Percentiles rank a stretch among this genome's conserved stretches.
phyloP scores from a whole-genome alignment of 2,113 vertebrate species.

The Odocoileus hemionus region DNA sequence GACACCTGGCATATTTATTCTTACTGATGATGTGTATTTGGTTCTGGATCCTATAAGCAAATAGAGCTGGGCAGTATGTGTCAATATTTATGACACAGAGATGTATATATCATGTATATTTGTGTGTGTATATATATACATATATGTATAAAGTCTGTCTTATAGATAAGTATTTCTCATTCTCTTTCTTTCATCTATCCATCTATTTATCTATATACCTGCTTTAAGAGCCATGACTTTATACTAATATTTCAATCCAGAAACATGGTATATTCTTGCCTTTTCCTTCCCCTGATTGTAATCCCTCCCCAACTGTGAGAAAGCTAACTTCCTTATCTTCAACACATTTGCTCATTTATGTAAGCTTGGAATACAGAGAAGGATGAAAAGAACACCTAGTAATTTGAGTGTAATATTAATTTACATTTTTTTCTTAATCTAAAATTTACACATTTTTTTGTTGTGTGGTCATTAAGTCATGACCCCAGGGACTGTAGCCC shows the following conservation, averaged over 20 bases:
- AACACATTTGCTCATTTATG: not conserved
- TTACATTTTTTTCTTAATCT: not conserved
- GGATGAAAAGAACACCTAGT: not conserved
- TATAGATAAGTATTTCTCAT: not conserved
- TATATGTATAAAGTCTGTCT: not conserved
- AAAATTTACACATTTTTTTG: not conserved
- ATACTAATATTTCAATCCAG: not conserved
- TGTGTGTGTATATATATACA: fast-evolving
- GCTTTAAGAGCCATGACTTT: not conserved
- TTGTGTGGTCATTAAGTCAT: not conserved
- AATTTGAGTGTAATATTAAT: not conserved
- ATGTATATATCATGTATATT: not conserved
- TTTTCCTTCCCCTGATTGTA: not conserved
- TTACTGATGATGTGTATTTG: not conserved
- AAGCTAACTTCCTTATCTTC: not conserved
- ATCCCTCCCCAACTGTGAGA: not conserved
- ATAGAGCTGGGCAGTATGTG: not conserved
- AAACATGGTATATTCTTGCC: not conserved
- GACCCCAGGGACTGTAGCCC: not conserved
- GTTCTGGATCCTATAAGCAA: not conserved
- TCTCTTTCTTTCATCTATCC: not conserved
- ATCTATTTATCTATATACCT: not conserved
- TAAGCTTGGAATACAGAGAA: not conserved
- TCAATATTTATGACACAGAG: not conserved
- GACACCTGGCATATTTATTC: not conserved